Conservation (phyloP, 2,113 vertebrate genomes). For the Lepus europaeus region DNA sequence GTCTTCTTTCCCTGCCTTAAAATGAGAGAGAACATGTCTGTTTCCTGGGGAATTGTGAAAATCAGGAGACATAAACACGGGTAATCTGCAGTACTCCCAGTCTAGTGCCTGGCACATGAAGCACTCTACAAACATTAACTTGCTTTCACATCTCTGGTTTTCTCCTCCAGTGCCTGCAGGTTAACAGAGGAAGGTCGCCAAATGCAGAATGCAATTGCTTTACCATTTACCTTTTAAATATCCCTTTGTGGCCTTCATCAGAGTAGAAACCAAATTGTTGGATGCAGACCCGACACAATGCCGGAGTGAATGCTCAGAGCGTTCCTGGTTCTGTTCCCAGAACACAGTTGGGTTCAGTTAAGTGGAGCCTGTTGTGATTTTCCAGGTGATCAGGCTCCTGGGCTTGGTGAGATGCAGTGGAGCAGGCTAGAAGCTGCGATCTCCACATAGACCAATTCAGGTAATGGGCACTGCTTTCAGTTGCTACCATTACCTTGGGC, state of each 20-base stretch:
- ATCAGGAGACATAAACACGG: neutral
- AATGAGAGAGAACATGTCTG: neutral
- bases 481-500: neutral
- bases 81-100: neutral
- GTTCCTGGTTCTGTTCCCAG: neutral
- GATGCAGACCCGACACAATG: neutral
- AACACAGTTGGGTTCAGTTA: neutral
- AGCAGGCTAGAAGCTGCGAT: neutral
- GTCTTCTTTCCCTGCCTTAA: slow-evolving; percentile 43
- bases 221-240: neutral
- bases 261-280: slow-evolving; percentile 13
- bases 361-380: neutral
- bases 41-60: neutral
- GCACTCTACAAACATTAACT: neutral
- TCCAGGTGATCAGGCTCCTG: neutral
- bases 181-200: slow-evolving; percentile 19
- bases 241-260: neutral
- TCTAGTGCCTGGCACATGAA: neutral
- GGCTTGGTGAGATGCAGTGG: neutral
- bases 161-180: neutral
- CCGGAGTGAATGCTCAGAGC: neutral
- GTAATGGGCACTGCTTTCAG: neutral
- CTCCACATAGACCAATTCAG: neutral
- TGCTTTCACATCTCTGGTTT: neutral
- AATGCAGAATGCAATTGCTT: neutral